Conservation (phyloP, 2,888 invertebrate genomes). For the Tupiocoris notatus region DNA sequence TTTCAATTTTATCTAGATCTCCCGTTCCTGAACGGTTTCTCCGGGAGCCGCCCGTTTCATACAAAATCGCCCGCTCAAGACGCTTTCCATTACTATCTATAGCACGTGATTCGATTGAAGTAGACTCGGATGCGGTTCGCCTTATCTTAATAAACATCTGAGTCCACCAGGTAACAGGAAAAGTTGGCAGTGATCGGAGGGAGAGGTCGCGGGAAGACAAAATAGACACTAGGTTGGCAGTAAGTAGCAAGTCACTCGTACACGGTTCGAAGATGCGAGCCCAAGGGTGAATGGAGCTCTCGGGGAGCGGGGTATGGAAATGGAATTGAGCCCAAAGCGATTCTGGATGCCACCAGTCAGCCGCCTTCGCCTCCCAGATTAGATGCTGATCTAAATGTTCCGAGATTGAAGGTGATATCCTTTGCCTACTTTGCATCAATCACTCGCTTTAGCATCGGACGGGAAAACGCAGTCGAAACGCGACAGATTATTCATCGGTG, state of each 20-base stretch:
- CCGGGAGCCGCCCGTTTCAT: too few species aligned
- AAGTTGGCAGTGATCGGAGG: not conserved
- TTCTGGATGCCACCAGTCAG: not conserved
- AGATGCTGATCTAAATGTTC: constrained; percentile 24
- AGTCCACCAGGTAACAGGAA: not conserved
- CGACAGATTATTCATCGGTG: too few species aligned
- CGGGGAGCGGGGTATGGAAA: not conserved
- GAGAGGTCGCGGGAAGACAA: not conserved
- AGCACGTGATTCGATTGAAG: not conserved
- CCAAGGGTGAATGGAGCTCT: not conserved
- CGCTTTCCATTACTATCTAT: not conserved
- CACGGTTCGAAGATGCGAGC: not conserved
- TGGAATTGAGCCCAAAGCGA: not conserved
- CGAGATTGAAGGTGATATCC: constrained; percentile 21
- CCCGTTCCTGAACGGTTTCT: too few species aligned
- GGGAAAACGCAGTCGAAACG: too few species aligned
- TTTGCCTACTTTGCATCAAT: not conserved
- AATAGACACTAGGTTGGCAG: not conserved
- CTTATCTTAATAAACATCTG: not conserved
- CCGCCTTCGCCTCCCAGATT: constrained; percentile 1
- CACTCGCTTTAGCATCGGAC: not conserved
- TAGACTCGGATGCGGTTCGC: not conserved
- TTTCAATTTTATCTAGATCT: too few species aligned
- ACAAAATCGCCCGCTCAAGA: not conserved
- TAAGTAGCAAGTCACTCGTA: not conserved